Evolutionary conservation across 2,888 invertebrate genomes (phyloP).

Genomic region (Keiferia lycopersicella): DNA sequence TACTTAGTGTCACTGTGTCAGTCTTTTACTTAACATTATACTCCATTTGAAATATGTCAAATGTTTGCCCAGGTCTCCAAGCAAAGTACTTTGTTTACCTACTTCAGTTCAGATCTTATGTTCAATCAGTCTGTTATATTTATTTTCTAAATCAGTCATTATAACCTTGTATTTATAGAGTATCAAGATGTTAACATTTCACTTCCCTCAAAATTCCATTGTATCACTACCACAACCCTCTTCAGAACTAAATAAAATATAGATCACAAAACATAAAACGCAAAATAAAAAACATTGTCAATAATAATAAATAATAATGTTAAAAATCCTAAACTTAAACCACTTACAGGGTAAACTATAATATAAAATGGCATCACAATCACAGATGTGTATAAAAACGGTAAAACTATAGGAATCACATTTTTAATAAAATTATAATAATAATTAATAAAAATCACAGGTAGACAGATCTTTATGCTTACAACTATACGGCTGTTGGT

Average conservation of each 20-base stretch:
- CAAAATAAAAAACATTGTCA: slow-evolving; percentile 29
- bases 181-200: background rate
- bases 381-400: slow-evolving; percentile 69
- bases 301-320: slow-evolving; percentile 39
- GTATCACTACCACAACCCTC: slow-evolving; percentile 20
- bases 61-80: too few relatives aligned
- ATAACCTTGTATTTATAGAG: background rate
- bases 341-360: slow-evolving; percentile 53
- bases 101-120: background rate
- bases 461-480: slow-evolving; percentile 54
- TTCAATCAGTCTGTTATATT: background rate
- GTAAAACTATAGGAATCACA: slow-evolving; percentile 66
- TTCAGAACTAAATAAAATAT: slow-evolving; percentile 34
- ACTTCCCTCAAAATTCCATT: background rate
- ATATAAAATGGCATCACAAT: slow-evolving; percentile 69
- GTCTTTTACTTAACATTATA: background rate
- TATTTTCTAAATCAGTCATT: slow-evolving; percentile 2
- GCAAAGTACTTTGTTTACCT: background rate
- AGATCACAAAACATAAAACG: slow-evolving; percentile 31
- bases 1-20: too few relatives aligned
- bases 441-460: slow-evolving; percentile 74
- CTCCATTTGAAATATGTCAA: too few relatives aligned
- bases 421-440: slow-evolving; percentile 59
- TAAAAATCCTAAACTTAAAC: slow-evolving; percentile 57
- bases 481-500: slow-evolving; percentile 50